Evolutionary conservation across 2,113 vertebrate species (phyloP), one percentile per base, ranked within the genome.

Genomic region (Myiozetetes cayanensis): DNA sequence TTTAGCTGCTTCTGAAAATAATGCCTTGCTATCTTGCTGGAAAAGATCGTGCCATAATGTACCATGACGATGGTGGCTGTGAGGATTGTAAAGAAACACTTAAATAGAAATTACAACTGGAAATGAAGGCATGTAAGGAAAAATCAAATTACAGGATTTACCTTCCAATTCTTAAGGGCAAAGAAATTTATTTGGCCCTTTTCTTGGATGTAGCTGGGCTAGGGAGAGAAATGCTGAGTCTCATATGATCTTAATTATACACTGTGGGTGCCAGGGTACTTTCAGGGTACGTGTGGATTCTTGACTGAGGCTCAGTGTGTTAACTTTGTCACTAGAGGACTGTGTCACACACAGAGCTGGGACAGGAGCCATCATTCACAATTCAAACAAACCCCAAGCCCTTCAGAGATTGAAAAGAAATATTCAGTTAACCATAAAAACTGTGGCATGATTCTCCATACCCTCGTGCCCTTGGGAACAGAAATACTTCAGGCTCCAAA

Each of bases 351-450:
- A 96, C 87, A 93, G 96, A 91, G 93, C 80, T 96, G 96, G 95
- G 96, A 96, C 21, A 39, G n/a, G 84, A 94, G 95, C 96, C 96
- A 96, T 96, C 94, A 95, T 97, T 97, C 94, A 96, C 85, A 89
- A 96, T 96, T 96, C 95, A 96, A 91, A 87, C 84, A 89, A 90
- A 79, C 70, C 89, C 84, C 91, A 89, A 85, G 73, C 70, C 67
- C 94, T 93, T 94, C 91, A 89, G 93, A 94, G 76, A 91, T 25
- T 93, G 80, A 95, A 71, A 96, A 96, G 68, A 96, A 96, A 81
- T 92, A 86, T 89, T 90, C 89, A 92, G 56, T 94, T 95, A 92
- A 87, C 93, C 93, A 87, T 95, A 94, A 94, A 96, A 96, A 89
- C 70, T 41, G 74, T 95, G 93, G 61, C 84, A 76, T 30, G 58